phyloP scores from a whole-genome alignment of 2,797 vertebrate species.

The Gambelia wislizenii region DNA sequence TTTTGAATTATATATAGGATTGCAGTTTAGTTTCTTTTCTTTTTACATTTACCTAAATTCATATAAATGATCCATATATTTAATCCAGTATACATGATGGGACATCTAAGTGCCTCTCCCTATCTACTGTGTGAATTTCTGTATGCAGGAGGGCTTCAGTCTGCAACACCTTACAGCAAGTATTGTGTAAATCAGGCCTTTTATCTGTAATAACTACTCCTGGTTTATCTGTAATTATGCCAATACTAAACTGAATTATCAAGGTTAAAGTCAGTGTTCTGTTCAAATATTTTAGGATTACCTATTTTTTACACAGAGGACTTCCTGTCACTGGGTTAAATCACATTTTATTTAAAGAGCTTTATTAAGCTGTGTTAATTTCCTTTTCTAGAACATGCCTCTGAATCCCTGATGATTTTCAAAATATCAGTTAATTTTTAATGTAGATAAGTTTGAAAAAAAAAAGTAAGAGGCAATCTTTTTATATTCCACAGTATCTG shows the following conservation, averaged over 20 bases:
- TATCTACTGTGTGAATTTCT: not conserved
- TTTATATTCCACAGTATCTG: rapidly evolving
- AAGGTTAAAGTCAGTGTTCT: not conserved
- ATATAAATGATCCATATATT: not conserved
- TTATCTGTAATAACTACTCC: not conserved
- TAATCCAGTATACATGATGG: not conserved
- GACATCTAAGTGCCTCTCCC: not conserved
- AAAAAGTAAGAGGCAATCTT: conserved; percentile 11
- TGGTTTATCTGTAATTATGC: not conserved
- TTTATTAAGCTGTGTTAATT: not conserved
- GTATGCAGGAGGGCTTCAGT: not conserved
- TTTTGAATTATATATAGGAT: too few species aligned
- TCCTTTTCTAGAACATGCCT: not conserved
- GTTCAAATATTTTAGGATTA: not conserved
- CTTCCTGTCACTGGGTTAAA: not conserved
- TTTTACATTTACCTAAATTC: not conserved
- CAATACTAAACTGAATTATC: not conserved
- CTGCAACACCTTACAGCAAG: not conserved
- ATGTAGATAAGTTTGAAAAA: not conserved
- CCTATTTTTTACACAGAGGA: not conserved
- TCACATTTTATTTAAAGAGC: not conserved
- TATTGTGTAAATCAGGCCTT: not conserved
- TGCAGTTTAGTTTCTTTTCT: not conserved
- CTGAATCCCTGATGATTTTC: not conserved
- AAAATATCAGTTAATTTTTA: not conserved